phyloP scores from a whole-genome alignment of 2,888 invertebrate genomes.

The Platerodrilus igneus region DNA sequence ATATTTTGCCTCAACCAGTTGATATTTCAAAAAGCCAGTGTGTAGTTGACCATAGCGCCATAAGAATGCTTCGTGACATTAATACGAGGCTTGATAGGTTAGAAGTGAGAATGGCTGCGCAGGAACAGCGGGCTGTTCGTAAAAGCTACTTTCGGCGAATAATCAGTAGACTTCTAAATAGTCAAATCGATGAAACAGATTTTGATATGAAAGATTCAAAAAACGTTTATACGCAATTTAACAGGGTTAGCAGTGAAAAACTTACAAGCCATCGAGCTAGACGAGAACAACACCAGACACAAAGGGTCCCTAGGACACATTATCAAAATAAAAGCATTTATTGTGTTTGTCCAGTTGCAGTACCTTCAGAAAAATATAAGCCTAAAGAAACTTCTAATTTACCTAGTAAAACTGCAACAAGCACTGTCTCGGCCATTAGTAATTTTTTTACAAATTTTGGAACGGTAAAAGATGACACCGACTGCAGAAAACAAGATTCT shows the following conservation, averaged over 20 bases:
- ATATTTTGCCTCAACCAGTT: background rate
- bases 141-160: constrained; percentile 45
- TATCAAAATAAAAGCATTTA: no score
- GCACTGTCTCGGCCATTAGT: constrained; percentile 1
- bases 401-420: no score
- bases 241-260: no score
- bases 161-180: constrained; percentile 41
- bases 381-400: no score
- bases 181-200: no score
- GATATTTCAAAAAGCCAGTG: background rate
- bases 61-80: background rate
- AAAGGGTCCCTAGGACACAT: no score
- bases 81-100: constrained; percentile 37
- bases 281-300: no score
- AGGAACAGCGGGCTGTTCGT: constrained; percentile 42
- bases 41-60: background rate
- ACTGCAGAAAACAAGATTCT: constrained; percentile 8
- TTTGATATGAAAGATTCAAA: no score
- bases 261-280: no score
- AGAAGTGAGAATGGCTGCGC: constrained; percentile 38
- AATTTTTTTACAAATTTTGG: constrained; percentile 16
- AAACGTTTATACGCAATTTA: no score
- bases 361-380: no score
- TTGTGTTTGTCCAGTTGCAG: no score
- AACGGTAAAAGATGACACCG: constrained; percentile 6